Evolutionary conservation across 2,888 invertebrate species (phyloP).

Genomic region (Pedicia rivosa): DNA sequence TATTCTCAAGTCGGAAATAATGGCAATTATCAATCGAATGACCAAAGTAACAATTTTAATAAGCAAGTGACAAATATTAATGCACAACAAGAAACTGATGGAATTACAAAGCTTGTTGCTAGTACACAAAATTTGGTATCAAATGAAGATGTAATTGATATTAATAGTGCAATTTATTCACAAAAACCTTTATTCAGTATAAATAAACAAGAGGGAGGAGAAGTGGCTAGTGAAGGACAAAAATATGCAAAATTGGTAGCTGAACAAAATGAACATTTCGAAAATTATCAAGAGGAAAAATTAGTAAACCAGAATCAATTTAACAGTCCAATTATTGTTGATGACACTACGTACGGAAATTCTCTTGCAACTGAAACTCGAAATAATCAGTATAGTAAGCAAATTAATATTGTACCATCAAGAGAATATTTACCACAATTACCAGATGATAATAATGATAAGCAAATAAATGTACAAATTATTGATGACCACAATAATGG

Average conservation of each 20-base stretch:
- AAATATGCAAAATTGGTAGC: constrained; percentile 19
- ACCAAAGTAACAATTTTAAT: no score
- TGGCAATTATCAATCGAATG: no score
- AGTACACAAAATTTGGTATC: constrained; percentile 43
- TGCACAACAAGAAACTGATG: constrained; percentile 16
- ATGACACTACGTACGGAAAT: constrained; percentile 11
- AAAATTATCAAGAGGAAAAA: constrained; percentile 18
- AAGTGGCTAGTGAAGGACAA: constrained; percentile 23
- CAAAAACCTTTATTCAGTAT: constrained; percentile 22
- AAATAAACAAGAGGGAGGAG: constrained; percentile 19
- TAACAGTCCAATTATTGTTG: constrained; percentile 34
- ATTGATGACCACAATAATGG: constrained; percentile 14
- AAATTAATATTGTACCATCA: constrained; percentile 28
- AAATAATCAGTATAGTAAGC: constrained; percentile 24
- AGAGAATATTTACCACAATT: constrained; percentile 35
- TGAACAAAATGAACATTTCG: constrained; percentile 19
- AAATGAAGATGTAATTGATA: constrained; percentile 44
- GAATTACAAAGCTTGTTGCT: constrained; percentile 36
- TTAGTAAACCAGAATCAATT: constrained; percentile 27
- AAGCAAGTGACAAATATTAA: no score
- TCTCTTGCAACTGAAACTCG: constrained; percentile 17
- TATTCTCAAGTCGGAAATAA: no score
- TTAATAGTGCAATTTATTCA: constrained; percentile 36
- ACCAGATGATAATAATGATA: constrained; percentile 31
- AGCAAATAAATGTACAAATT: constrained; percentile 23